phyloP scores from a whole-genome alignment of 1,140 invertebrate species.

The Drosophila serrata region DNA sequence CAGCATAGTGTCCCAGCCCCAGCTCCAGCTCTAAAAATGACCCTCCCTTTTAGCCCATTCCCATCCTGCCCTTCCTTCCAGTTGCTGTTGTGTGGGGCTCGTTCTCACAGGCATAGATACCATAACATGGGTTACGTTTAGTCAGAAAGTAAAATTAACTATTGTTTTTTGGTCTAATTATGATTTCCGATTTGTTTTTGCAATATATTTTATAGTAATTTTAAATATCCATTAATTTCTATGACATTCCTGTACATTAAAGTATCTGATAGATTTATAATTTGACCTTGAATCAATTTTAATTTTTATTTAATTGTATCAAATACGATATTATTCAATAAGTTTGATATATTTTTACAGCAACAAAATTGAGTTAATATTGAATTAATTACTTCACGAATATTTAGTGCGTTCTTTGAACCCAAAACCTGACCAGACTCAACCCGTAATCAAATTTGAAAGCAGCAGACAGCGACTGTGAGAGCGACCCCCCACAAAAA shows the following conservation, averaged over 20 bases:
- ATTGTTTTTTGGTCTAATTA: neutral
- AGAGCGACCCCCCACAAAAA: constrained; percentile 12
- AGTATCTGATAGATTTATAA: too few species aligned
- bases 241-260: too few species aligned
- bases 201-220: neutral
- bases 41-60: neutral
- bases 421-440: neutral
- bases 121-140: neutral
- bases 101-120: neutral
- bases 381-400: neutral
- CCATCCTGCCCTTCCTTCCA: constrained; percentile 1
- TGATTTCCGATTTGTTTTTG: neutral
- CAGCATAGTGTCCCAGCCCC: constrained; percentile 68
- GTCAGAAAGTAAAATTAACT: neutral
- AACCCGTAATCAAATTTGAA: neutral
- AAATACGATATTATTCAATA: neutral
- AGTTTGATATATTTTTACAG: neutral
- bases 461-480: constrained; percentile 18
- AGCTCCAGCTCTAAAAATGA: constrained; percentile 5
- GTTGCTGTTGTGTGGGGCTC: constrained; percentile 25
- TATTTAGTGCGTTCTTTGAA: neutral
- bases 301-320: neutral
- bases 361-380: neutral
- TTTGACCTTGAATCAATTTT: too few species aligned
- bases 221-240: neutral